A percentile compares a stretch with the other conserved stretches of the same genome.
phyloP scores from a whole-genome alignment of 1,140 invertebrate genomes.

The Micrasema longulum region DNA sequence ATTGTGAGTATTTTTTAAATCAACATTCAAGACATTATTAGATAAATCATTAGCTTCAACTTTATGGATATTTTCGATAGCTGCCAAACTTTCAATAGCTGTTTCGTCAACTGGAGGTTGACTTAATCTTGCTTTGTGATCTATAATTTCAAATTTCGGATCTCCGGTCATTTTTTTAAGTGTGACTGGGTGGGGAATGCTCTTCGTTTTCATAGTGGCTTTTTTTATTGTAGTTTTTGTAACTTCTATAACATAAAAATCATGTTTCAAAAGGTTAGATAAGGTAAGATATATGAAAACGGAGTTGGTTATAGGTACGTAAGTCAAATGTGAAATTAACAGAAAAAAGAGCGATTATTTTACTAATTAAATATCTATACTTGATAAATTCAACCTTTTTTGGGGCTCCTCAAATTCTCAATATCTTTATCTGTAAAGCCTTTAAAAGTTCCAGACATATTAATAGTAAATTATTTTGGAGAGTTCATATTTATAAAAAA shows the following conservation, averaged over 20 bases:
- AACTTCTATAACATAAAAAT: constrained; percentile 38
- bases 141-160: constrained; percentile 44
- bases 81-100: not conserved
- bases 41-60: constrained; percentile 6
- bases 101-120: constrained; percentile 20
- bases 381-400: constrained; percentile 40
- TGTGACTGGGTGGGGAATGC: constrained; percentile 29
- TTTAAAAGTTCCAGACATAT: constrained; percentile 53
- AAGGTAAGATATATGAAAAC: too few species aligned
- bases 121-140: constrained; percentile 41
- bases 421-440: constrained; percentile 54
- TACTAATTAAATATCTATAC: too few species aligned
- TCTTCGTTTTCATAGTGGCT: constrained; percentile 36
- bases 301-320: too few species aligned
- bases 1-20: constrained; percentile 45
- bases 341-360: too few species aligned
- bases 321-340: too few species aligned
- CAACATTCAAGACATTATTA: constrained; percentile 40
- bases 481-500: too few species aligned
- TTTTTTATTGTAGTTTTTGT: constrained; percentile 23
- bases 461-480: too few species aligned
- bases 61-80: not conserved
- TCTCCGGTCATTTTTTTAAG: constrained; percentile 42
- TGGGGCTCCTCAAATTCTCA: constrained; percentile 45
- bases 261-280: too few species aligned